phyloP scores from a whole-genome alignment of 2,888 invertebrate genomes.

The Apamea epomidion region DNA sequence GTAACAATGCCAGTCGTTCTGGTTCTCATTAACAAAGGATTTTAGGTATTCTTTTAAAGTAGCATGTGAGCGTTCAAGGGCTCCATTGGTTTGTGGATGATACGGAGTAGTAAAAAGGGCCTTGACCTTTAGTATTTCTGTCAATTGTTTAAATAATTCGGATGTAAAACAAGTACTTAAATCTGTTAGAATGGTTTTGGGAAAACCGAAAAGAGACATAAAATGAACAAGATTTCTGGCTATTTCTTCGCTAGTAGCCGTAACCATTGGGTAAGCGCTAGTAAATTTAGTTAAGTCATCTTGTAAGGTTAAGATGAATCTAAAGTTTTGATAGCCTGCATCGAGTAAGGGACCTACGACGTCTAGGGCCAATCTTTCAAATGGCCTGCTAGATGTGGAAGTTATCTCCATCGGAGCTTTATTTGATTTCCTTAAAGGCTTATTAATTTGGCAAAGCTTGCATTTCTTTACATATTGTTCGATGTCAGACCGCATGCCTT shows the following conservation, averaged over 20 bases:
- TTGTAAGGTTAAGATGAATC: slow-evolving; percentile 26
- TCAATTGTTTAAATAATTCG: slow-evolving; percentile 3
- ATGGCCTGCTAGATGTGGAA: slow-evolving; percentile 17
- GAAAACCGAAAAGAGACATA: slow-evolving; percentile 18
- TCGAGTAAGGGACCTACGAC: slow-evolving; percentile 28
- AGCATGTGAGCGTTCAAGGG: slow-evolving; percentile 14
- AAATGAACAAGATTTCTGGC: slow-evolving; percentile 25
- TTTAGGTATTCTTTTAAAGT: slow-evolving; percentile 15
- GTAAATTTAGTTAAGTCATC: slow-evolving; percentile 29
- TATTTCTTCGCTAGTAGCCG: slow-evolving; percentile 21
- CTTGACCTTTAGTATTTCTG: background rate
- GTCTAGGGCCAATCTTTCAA: slow-evolving; percentile 22
- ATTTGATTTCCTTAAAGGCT: slow-evolving; percentile 28
- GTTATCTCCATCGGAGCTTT: slow-evolving; percentile 18
- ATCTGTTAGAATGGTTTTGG: slow-evolving; percentile 3
- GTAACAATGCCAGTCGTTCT: slow-evolving; percentile 9
- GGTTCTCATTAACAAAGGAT: slow-evolving; percentile 19
- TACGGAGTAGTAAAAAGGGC: slow-evolving; percentile 14
- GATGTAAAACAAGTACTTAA: background rate
- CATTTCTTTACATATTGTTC: slow-evolving; percentile 36
- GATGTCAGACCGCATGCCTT: slow-evolving; percentile 33
- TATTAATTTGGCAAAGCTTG: slow-evolving; percentile 36
- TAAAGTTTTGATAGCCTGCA: slow-evolving; percentile 3
- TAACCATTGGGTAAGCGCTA: slow-evolving; percentile 15
- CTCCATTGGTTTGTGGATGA: slow-evolving; percentile 26